phyloP scores from a whole-genome alignment of 1,140 invertebrate species.

The Anadara kagoshimensis region DNA sequence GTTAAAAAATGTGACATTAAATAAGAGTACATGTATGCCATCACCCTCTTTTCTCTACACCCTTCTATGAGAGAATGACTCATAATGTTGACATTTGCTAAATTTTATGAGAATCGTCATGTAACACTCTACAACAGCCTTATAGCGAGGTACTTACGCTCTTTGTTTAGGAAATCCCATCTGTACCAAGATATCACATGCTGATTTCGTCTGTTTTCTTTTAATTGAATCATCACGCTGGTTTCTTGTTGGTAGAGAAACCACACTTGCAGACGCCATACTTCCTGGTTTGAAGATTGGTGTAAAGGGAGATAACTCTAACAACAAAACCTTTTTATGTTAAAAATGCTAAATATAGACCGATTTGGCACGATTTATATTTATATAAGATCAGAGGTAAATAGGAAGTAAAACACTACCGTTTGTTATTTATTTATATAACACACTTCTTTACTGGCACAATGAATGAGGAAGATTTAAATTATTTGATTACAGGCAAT shows the following conservation, averaged over 20 bases:
- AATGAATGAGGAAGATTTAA: too few species aligned
- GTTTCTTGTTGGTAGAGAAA: conserved; percentile 26
- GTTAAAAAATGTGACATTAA: too few species aligned
- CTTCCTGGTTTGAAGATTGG: conserved; percentile 17
- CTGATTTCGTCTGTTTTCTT: conserved; percentile 35
- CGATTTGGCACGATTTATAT: too few species aligned
- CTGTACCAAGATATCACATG: conserved; percentile 87
- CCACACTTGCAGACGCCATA: conserved; percentile 34
- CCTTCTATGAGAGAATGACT: background rate
- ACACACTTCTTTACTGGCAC: too few species aligned
- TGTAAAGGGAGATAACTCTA: conserved; percentile 3
- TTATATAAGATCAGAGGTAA: too few species aligned
- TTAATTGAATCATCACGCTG: conserved; percentile 39
- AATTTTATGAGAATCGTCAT: too few species aligned
- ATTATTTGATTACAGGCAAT: too few species aligned
- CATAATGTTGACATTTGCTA: background rate
- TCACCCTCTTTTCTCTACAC: background rate
- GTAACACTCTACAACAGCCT: too few species aligned
- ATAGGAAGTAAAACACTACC: too few species aligned
- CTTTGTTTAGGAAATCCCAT: conserved; percentile 90
- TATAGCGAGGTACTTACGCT: conserved; percentile 82
- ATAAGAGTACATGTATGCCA: background rate
- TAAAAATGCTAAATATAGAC: too few species aligned
- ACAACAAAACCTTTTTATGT: too few species aligned
- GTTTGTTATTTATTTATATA: too few species aligned